Evolutionary conservation across 2,888 invertebrate species (phyloP), one percentile per base, ranked within the genome.

Genomic region (Perizoma affinitatum): DNA sequence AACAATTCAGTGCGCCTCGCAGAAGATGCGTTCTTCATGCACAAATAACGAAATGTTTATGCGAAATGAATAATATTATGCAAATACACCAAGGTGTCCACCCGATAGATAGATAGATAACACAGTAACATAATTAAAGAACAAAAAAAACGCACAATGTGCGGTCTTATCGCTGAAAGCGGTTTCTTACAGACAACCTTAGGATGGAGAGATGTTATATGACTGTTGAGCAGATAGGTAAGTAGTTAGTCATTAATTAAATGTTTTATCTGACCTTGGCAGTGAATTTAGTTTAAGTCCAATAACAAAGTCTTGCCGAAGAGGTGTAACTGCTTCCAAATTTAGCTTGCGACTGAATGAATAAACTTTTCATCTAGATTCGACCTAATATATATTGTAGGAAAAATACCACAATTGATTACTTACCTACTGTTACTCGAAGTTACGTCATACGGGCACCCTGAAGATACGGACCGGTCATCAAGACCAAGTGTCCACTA

Each of bases 241-340:
- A n/a, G n/a, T n/a, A n/a, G n/a, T n/a, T 1, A 22, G 22, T 22
- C 22, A 22, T 7, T 41, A 43, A 38, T 42, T 8, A 36, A 36
- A 56, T 53, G 33, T 46, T 6, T 22, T 49, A 56, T 38, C 65
- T 67, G 54, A 68, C 67, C 66, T 67, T 68, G 41, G 48, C 45
- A 45, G 5, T 53, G 50, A 60, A 56, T 49, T 33, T 4, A 44
- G 40, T 38, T 57, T 49, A 55, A 51, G 36, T 57, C 44, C 51
- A 60, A 49, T 38, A 44, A 35, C 34, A 45, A 22, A 9, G 22
- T 54, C 40, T 56, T 53, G 41, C 46, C 44, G 58, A 58, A 65
- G 71, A 70, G 65, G 73, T 76, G 76, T 74, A 75, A 69, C 73
- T 67, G 65, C 70, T 68, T 67, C 76, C 75, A 75, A 83, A 81